These are phyloP conservation scores for Trididemnum nubilum DNA, from an alignment of 23 tunicate species.

Conservation along the genomic window DNA sequence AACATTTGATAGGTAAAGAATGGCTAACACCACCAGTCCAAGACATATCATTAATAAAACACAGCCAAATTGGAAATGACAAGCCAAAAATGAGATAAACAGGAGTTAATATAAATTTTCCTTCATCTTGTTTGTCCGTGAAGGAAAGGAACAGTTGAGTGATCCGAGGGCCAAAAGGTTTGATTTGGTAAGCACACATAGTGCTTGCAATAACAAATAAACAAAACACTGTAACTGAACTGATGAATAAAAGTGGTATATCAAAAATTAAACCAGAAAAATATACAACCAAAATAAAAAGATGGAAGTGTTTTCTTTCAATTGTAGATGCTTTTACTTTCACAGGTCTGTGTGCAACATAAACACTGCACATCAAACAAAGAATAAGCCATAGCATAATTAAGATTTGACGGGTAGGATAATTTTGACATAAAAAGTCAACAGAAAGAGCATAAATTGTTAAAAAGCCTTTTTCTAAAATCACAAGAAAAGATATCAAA, in stretches of 20 bases:
- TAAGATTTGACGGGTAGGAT: neutral
- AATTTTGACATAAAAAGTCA: neutral
- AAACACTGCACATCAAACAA: slow-evolving; percentile 3
- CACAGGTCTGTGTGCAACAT: neutral
- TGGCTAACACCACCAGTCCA: neutral
- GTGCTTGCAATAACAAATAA: slow-evolving; percentile 37
- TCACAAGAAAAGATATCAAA: neutral
- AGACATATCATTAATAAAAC: slow-evolving; percentile 37
- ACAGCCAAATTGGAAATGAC: slow-evolving; percentile 83
- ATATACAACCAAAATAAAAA: slow-evolving; percentile 65
- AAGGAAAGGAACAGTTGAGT: slow-evolving; percentile 25
- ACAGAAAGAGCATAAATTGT: neutral
- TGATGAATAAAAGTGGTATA: slow-evolving; percentile 48
- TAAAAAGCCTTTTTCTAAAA: neutral
- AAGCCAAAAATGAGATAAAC: slow-evolving; percentile 68
- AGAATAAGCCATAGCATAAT: neutral
- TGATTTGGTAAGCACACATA: slow-evolving; percentile 52
- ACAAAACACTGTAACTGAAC: slow-evolving; percentile 46
- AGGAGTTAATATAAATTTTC: slow-evolving; percentile 71
- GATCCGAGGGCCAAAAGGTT: slow-evolving; percentile 52
- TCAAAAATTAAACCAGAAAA: slow-evolving; percentile 78
- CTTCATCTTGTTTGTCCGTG: slow-evolving; percentile 68
- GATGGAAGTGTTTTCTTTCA: slow-evolving; percentile 76
- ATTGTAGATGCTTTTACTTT: slow-evolving; percentile 35
- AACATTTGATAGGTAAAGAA: slow-evolving; percentile 40